Evolutionary conservation across 1,140 invertebrate species (phyloP).

Genomic region (Bombus affinis): DNA sequence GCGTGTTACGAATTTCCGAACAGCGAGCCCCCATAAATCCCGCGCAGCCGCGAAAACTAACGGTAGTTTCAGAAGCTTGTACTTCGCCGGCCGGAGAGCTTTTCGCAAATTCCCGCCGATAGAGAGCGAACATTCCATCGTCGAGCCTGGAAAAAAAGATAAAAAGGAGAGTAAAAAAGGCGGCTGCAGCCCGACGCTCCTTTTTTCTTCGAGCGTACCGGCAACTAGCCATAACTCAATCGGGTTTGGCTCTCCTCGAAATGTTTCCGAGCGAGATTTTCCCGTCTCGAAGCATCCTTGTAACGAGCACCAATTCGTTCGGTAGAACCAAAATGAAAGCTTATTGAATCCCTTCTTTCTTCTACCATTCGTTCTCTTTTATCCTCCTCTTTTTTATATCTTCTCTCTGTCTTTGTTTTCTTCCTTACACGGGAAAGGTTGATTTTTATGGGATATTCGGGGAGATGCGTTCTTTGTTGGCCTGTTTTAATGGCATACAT

Average conservation of each 20-base stretch:
- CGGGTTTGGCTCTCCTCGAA: conserved; percentile 31
- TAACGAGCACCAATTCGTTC: conserved; percentile 38
- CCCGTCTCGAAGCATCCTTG: conserved; percentile 17
- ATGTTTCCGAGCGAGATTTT: conserved; percentile 42
- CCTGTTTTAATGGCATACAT: neutral
- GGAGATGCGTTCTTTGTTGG: neutral
- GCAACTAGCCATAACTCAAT: conserved; percentile 53
- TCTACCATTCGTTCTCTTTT: neutral
- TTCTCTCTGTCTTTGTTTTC: neutral
- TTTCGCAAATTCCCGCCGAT: conserved; percentile 49
- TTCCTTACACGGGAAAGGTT: neutral
- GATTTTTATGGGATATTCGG: neutral
- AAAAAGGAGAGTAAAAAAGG: conserved; percentile 5
- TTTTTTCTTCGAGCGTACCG: neutral
- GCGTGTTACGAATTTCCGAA: conserved; percentile 32
- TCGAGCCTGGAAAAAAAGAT: neutral
- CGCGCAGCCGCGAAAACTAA: conserved; percentile 30
- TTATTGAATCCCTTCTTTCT: conserved; percentile 25
- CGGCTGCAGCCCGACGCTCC: neutral
- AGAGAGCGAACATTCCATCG: conserved; percentile 11
- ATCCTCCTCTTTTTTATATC: no score
- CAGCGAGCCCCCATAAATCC: conserved; percentile 29
- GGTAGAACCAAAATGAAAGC: conserved; percentile 29
- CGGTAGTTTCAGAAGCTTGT: conserved; percentile 51
- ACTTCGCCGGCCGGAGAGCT: conserved; percentile 25